These are phyloP conservation scores for Brachyistius frenatus DNA, from an alignment of 2,113 vertebrate genomes.

Conservation along the genomic window DNA sequence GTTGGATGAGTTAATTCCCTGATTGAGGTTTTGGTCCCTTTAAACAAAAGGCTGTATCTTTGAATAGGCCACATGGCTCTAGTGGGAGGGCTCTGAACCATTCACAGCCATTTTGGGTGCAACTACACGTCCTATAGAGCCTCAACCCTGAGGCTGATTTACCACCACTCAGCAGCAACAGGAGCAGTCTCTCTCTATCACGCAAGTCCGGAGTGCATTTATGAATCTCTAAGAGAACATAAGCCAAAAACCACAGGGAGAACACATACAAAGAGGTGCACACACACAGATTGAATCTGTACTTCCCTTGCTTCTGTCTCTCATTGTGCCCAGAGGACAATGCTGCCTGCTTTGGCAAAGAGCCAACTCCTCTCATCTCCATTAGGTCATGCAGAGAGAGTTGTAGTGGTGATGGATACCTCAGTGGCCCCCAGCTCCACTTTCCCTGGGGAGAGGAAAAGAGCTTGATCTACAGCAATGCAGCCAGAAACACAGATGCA, in stretches of 20 bases:
- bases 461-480: conserved; percentile 10
- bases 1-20: conserved; percentile 68
- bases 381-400: conserved; percentile 65
- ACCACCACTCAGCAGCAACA: conserved; percentile 59
- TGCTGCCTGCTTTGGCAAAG: conserved; percentile 59
- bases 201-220: conserved; percentile 25
- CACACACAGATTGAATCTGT: conserved; percentile 35
- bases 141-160: conserved; percentile 71
- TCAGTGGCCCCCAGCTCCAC: conserved; percentile 39
- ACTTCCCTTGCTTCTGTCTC: conserved; percentile 47
- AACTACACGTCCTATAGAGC: conserved; percentile 70
- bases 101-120: conserved; percentile 70
- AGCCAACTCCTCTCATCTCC: conserved; percentile 68
- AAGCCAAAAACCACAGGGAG: conserved; percentile 3
- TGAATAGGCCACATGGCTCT: conserved; percentile 78
- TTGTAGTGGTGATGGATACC: conserved; percentile 72
- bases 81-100: conserved; percentile 63
- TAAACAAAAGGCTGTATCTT: conserved; percentile 71
- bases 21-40: conserved; percentile 51
- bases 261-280: conserved; percentile 3
- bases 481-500: conserved; percentile 16
- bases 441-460: conserved; percentile 54
- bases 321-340: conserved; percentile 60
- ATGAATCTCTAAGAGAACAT: conserved; percentile 30
- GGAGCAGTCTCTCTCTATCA: conserved; percentile 23